These are phyloP conservation scores for Planococcus citri DNA, from an alignment of 1,140 invertebrate genomes.

Conservation along the genomic window DNA sequence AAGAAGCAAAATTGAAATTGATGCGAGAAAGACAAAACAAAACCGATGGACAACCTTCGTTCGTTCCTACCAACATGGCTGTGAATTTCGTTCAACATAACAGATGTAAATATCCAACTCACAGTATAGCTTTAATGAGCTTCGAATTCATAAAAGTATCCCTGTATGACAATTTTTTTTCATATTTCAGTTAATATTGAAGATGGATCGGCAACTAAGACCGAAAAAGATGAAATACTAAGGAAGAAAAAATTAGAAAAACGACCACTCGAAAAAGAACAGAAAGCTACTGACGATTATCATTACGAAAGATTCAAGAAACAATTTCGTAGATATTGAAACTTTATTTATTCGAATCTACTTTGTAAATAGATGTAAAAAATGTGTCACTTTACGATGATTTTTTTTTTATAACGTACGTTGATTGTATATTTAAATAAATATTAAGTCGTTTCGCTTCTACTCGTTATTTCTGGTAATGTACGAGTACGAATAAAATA, in stretches of 20 bases:
- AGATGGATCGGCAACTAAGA: conserved; percentile 45
- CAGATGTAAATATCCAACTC: conserved; percentile 50
- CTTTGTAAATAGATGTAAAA: too few relatives aligned
- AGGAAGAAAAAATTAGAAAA: conserved; percentile 52
- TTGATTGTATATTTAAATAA: background rate
- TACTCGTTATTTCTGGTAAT: background rate
- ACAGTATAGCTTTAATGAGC: background rate
- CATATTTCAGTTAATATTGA: conserved; percentile 64
- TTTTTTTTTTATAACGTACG: background rate
- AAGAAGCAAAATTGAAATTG: conserved; percentile 88
- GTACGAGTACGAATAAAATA: background rate
- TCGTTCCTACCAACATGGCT: conserved; percentile 95
- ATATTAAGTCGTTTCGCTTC: background rate
- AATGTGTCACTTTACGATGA: background rate
- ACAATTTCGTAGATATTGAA: conserved; percentile 78
- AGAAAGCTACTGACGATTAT: conserved; percentile 92
- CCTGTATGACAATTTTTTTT: background rate
- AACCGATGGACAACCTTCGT: conserved; percentile 86
- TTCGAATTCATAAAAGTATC: too few relatives aligned
- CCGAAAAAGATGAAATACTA: conserved; percentile 41
- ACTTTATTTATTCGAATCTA: too few relatives aligned
- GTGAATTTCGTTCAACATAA: conserved; percentile 97
- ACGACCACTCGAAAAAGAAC: conserved; percentile 30
- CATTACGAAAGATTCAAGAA: conserved; percentile 95
- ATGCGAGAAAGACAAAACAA: conserved; percentile 78